These are phyloP conservation scores for Catajapyx aquilonaris DNA, from an alignment of 1,140 invertebrate genomes.

Conservation along the genomic window DNA sequence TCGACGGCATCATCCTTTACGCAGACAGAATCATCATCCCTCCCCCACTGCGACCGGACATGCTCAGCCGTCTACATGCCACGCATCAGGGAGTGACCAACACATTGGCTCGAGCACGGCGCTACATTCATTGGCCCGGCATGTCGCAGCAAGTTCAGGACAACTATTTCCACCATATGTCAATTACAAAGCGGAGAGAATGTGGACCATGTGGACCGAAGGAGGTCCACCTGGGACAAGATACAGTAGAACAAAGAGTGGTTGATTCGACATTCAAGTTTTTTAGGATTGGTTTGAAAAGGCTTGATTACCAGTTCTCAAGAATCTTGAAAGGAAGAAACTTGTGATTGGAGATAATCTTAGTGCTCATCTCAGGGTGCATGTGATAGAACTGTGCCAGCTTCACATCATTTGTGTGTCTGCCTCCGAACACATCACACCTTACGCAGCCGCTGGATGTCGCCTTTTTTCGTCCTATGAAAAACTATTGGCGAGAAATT, in stretches of 20 bases:
- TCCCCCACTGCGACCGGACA: conserved; percentile 11
- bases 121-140: too few relatives aligned
- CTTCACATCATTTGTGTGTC: conserved; percentile 18
- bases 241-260: conserved; percentile 13
- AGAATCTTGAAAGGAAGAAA: conserved; percentile 15
- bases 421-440: conserved; percentile 20
- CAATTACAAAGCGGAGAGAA: too few relatives aligned
- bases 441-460: conserved; percentile 19
- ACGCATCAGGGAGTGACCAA: conserved; percentile 17
- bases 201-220: too few relatives aligned
- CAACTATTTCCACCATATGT: too few relatives aligned
- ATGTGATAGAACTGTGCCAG: conserved; percentile 13
- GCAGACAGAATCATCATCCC: conserved; percentile 16
- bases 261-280: conserved; percentile 17
- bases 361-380: conserved; percentile 14
- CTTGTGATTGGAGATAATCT: conserved; percentile 21
- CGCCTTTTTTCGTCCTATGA: conserved; percentile 18
- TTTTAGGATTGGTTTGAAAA: conserved; percentile 18
- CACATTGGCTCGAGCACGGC: too few relatives aligned
- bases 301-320: conserved; percentile 12
- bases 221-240: too few relatives aligned
- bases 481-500: conserved; percentile 17
- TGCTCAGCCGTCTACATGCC: conserved; percentile 15
- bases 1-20: conserved; percentile 15
- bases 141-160: too few relatives aligned